Evolutionary conservation across 2,888 invertebrate species (phyloP), one percentile per base, ranked within the genome.

Genomic region (Eupithecia tripunctaria): DNA sequence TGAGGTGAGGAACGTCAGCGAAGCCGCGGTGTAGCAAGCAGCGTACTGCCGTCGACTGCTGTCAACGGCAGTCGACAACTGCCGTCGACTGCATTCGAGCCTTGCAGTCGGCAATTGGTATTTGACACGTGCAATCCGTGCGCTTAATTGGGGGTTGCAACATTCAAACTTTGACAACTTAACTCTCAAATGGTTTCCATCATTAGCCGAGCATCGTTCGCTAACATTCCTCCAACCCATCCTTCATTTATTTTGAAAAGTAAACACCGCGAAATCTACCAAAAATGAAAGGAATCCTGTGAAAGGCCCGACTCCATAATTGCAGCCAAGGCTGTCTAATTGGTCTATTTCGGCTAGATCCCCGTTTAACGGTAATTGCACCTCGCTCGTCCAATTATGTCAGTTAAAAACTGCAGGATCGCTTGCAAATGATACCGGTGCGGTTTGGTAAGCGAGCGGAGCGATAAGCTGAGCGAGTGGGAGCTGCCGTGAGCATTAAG

Each of bases 351-450:
- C 63, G 27, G 38, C 51, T 41, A 66, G 51, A 67, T 32, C 36
- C 18, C 36, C 63, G 63, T 63, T 63, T 36, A 29, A 36, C 41
- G 65, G 76, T 81, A 83, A 83, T 85, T 82, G 78, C 68, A 72
- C 72, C 76, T 79, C 78, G 82, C 78, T 75, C 77, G 76, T 70
- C 76, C 83, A 84, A 82, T 84, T 85, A 80, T 75, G 76, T 79
- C 75, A 78, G 80, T 82, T 84, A 78, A 82, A 81, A 82, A 81
- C 79, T 83, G 81, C 81, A 81, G 71, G 75, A 72, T 80, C 77
- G 78, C 77, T 84, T 81, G 84, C 82, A 80, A 82, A 84, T 83
- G 81, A 80, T 77, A 77, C 80, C 51, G 38, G 8, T 29, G 38
- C 14, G 32, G 47, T 62, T 47, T 47, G 29, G 15, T 76, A 6